A percentile compares a stretch with the other conserved stretches of the same genome.
Evolutionary conservation across 1,140 invertebrate species (phyloP).

Genomic region (Drosophila punjabiensis): DNA sequence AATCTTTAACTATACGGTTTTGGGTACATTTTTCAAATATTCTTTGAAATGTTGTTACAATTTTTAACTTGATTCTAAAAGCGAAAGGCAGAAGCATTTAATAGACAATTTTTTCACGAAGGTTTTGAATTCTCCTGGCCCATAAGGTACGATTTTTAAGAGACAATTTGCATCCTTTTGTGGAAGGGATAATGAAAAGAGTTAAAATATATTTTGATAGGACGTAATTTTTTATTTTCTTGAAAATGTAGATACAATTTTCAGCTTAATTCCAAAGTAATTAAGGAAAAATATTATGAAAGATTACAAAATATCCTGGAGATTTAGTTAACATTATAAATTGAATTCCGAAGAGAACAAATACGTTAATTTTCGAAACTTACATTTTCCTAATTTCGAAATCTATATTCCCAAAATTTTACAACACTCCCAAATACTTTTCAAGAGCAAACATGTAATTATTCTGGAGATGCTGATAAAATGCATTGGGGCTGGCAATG

Average conservation of each 20-base stretch:
- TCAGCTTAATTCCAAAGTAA: background rate
- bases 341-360: too few species aligned
- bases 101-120: background rate
- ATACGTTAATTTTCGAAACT: background rate
- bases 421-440: background rate
- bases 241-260: background rate
- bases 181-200: too few species aligned
- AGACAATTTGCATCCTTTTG: too few species aligned
- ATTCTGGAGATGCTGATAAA: slow-evolving; percentile 46
- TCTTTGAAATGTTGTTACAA: background rate
- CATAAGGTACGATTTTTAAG: background rate
- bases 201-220: background rate
- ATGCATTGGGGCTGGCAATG: slow-evolving; percentile 82
- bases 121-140: background rate
- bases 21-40: too few species aligned
- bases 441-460: background rate
- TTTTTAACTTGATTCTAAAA: background rate
- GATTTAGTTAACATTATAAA: background rate
- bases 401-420: background rate
- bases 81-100: background rate
- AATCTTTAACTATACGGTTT: too few species aligned
- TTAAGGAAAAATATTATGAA: background rate
- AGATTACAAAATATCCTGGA: background rate
- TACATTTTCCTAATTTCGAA: background rate
- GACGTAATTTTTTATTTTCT: background rate